Evolutionary conservation across 2,113 vertebrate genomes (phyloP).

Genomic region (Halcyon malimbica): DNA sequence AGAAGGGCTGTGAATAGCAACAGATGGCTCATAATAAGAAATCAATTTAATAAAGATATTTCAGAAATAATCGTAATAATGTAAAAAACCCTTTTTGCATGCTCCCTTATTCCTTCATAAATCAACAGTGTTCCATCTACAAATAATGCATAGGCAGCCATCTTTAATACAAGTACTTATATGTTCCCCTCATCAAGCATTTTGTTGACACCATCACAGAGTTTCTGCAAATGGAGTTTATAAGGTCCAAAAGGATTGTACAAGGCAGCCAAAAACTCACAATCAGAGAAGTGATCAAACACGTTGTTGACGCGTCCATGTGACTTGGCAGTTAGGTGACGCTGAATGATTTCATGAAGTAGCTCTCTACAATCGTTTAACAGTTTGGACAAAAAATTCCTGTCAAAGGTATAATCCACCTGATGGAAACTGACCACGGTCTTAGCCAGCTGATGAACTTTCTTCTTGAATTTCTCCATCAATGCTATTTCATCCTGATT

Average conservation of each 20-base stretch:
- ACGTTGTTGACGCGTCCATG: slow-evolving; percentile 84
- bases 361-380: slow-evolving; percentile 83
- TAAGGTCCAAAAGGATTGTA: slow-evolving; percentile 86
- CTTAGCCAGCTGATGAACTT: slow-evolving; percentile 87
- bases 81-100: background rate
- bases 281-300: slow-evolving; percentile 89
- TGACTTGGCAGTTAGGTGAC: slow-evolving; percentile 86
- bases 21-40: background rate
- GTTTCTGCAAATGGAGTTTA: slow-evolving; percentile 83
- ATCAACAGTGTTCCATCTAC: slow-evolving; percentile 67
- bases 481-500: slow-evolving; percentile 82
- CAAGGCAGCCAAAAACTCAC: slow-evolving; percentile 85
- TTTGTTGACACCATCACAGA: slow-evolving; percentile 87
- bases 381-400: slow-evolving; percentile 81
- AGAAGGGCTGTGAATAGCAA: slow-evolving; percentile 21
- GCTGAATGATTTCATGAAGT: slow-evolving; percentile 84
- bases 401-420: slow-evolving; percentile 88
- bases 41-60: slow-evolving; percentile 38
- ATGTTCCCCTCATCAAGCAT: slow-evolving; percentile 89
- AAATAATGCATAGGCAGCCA: slow-evolving; percentile 26
- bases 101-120: slow-evolving; percentile 74
- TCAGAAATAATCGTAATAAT: slow-evolving; percentile 27
- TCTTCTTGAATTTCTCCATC: slow-evolving; percentile 88
- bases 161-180: slow-evolving; percentile 56
- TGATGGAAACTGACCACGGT: slow-evolving; percentile 89